Evolutionary conservation across 1,140 invertebrate genomes (phyloP), one percentile per base, ranked within the genome.

Genomic region (Eciton burchellii): DNA sequence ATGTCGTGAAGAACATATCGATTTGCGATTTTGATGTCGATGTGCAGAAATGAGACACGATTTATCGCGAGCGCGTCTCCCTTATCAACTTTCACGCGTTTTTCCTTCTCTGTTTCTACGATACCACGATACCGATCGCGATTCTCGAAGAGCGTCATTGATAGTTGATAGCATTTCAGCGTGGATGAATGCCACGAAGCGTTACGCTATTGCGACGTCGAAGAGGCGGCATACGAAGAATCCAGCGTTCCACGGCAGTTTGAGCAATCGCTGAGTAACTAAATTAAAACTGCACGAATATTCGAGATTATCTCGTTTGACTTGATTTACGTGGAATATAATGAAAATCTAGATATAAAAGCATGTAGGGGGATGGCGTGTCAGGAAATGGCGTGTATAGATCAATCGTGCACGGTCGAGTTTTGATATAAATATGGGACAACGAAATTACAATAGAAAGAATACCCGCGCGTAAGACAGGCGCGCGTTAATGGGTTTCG

Each of bases 21-120:
- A 85, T 81, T 35, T 52, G 43, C 16, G 83, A 84, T 84, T 45
- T 59, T 63, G 49, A 71, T 59, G 47, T 35, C 43, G 63, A 29
- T 26, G 14, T 49, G 45, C 26, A 52, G 60, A 73, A 70, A 62
- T 65, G 49, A 65, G 52, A 26, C 47, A 79, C 49, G 76, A 49
- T 70, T 62, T 4, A 56, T 45, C 35, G 21, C 45, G 11, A 54
- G 12, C 35, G 9, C 49, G 47, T 41, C 24, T 52, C 52, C 21
- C 16, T 49, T 76, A 59, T 84, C 68, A 47, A 62, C 63, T 19
- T 52, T 21, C 12, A 45, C 5, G 35, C 35, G 35, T 35, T 35
- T 8, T 9, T 21, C 21, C 14, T 59, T 43, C 54, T 73, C 6
- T 35, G 2, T 35, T 35, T 35, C n/a, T n/a, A n/a, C n/a, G n/a